Evolutionary conservation across 2,797 vertebrate genomes (phyloP).

Genomic region (Phylloscopus collybita): DNA sequence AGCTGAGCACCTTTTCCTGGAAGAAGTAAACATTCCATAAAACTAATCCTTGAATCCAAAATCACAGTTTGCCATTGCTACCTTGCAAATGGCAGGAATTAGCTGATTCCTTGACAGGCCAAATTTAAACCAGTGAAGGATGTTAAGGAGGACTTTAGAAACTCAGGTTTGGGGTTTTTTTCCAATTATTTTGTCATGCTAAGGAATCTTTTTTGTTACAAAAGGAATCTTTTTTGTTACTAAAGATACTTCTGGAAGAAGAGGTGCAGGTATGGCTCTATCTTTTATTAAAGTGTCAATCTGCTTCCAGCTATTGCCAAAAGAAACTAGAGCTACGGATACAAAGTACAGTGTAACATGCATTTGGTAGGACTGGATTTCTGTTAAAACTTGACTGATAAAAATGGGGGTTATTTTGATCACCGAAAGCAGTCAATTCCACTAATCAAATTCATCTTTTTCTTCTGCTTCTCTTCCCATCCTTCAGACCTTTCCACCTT

Average conservation of each 20-base stretch:
- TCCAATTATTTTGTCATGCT: not conserved
- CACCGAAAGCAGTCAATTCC: not conserved
- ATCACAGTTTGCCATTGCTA: not conserved
- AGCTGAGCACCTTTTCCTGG: not conserved
- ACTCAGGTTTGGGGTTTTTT: not conserved
- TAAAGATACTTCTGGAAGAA: not conserved
- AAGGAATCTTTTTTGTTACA: not conserved
- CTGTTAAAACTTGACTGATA: not conserved
- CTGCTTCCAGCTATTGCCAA: not conserved
- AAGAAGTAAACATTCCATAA: not conserved
- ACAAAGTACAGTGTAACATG: not conserved
- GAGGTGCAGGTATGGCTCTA: not conserved
- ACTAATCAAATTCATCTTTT: not conserved
- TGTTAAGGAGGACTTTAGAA: not conserved
- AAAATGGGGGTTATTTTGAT: not conserved
- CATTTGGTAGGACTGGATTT: not conserved
- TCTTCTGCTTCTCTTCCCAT: not conserved
- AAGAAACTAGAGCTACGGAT: not conserved
- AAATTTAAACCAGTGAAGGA: not conserved
- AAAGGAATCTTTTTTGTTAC: not conserved
- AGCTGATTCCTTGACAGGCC: not conserved
- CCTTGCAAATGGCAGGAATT: not conserved
- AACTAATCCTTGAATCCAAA: not conserved
- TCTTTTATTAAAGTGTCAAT: not conserved
- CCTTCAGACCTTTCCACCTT: not conserved